Evolutionary conservation across 2,888 invertebrate species (phyloP), one percentile per base, ranked within the genome.

Genomic region (Isotomurus palustris): DNA sequence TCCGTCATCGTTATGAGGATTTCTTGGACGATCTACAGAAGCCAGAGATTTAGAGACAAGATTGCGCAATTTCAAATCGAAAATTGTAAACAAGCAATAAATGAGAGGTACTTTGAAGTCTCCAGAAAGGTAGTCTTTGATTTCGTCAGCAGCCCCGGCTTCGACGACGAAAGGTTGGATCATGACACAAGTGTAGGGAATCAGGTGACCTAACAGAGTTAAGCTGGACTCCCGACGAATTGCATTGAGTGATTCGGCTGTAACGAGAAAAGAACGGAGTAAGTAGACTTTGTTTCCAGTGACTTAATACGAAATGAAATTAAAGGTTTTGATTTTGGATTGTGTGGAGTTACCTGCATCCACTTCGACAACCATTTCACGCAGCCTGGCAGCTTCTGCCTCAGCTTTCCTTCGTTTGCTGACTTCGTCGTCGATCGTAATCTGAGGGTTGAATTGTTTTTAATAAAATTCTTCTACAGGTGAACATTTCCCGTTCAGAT

Each of bases 391-490:
- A 10, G 66, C 68, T 51, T 68, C 69, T 2, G 56, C 58, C 50
- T 69, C 66, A 10, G 60, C 54, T 48, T 67, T 70, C 38, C 53
- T 58, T 25, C 58, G 49, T 19, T 60, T 52, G 22, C 55, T 58
- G 3, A 56, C 64, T 52, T 67, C 65, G 27, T 65, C 68, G 36
- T 62, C 66, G n/a, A 67, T 66, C 19, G 63, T 64, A 44, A 69
- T 68, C 69, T 67, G 29, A 6, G 22, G 19, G 24, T n/a, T 47
- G 25, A 29, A 28, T 28, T 28, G 19, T 28, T 8, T 29, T 8
- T 24, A 8, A 6, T 19, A 53, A 14, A 53, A 43, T 27, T 3
- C 25, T 12, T 48, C 10, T 12, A 48, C 5, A 17, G 24, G 27
- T 29, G 10, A n/a, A n/a, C n/a, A n/a, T n/a, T n/a, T n/a, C n/a